Percentiles rank a stretch among this genome's conserved stretches.
Evolutionary conservation across 2,888 invertebrate genomes (phyloP).

Genomic region (Euspilapteryx auroguttella): DNA sequence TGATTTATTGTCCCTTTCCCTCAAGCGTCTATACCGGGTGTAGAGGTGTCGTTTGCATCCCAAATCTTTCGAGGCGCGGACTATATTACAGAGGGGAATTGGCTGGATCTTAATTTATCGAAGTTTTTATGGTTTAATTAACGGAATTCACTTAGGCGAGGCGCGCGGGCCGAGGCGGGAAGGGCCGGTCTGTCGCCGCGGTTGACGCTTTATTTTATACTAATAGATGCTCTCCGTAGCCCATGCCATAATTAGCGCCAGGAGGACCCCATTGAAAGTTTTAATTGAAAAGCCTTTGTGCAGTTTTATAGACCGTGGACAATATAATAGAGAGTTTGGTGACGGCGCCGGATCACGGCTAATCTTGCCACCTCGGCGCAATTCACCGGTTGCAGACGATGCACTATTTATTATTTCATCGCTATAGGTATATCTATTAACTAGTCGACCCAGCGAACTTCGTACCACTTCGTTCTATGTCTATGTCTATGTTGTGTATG

Average conservation of each 20-base stretch:
- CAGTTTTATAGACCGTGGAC: conserved; percentile 48
- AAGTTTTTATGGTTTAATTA: conserved; percentile 65
- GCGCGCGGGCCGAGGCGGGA: conserved; percentile 17
- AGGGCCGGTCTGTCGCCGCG: conserved; percentile 21
- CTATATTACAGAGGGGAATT: conserved; percentile 56
- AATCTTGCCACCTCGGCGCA: conserved; percentile 23
- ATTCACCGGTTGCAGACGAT: conserved; percentile 6
- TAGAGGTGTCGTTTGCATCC: conserved; percentile 57
- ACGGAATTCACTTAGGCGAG: conserved; percentile 59
- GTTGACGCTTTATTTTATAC: conserved; percentile 41
- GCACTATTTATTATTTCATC: neutral
- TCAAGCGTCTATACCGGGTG: too few species aligned
- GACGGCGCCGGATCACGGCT: conserved; percentile 16
- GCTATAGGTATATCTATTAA: too few species aligned
- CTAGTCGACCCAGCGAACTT: too few species aligned
- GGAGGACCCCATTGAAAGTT: conserved; percentile 44
- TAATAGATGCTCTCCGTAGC: conserved; percentile 39
- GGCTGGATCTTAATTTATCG: conserved; percentile 63
- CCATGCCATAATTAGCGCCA: conserved; percentile 45
- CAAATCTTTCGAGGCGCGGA: conserved; percentile 42
- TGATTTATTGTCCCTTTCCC: too few species aligned
- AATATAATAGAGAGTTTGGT: conserved; percentile 37
- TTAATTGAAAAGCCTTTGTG: conserved; percentile 58
- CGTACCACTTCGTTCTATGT: too few species aligned
- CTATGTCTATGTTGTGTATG: too few species aligned